Conservation (phyloP, 2,797 vertebrate genomes). For the Tadarida brasiliensis region DNA sequence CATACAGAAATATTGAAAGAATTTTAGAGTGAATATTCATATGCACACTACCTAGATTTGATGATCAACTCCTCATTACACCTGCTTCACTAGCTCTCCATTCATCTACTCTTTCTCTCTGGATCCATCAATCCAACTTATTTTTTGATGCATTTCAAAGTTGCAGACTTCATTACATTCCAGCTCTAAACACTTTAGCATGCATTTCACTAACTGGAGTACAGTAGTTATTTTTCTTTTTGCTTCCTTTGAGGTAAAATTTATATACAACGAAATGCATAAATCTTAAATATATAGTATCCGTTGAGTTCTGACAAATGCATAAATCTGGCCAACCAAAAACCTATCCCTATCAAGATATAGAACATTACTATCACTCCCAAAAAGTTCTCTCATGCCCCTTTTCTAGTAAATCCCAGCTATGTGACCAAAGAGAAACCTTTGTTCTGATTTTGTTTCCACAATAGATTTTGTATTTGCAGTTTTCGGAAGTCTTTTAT, state of each 20-base stretch:
- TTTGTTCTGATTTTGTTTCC: background rate
- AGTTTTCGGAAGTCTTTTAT: background rate
- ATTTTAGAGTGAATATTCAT: background rate
- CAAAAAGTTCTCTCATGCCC: background rate
- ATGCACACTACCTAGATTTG: background rate
- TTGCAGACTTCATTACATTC: background rate
- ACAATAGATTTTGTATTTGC: background rate
- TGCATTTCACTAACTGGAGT: background rate
- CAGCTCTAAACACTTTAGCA: background rate
- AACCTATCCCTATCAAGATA: background rate
- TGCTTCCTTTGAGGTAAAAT: background rate
- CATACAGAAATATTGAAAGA: background rate
- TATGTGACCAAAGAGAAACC: background rate
- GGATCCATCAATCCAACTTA: background rate
- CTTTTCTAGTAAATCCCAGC: background rate
- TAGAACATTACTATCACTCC: background rate
- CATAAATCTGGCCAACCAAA: too few relatives aligned
- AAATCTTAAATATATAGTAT: background rate
- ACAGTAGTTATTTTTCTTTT: background rate
- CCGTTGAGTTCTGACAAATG: background rate
- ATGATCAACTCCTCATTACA: background rate
- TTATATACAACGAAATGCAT: background rate
- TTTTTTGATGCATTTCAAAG: background rate
- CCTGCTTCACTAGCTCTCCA: background rate
- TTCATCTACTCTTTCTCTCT: background rate